phyloP scores from a whole-genome alignment of 35 echinoderm and acorn worm genomes.

The Ophiothrix spiculata region DNA sequence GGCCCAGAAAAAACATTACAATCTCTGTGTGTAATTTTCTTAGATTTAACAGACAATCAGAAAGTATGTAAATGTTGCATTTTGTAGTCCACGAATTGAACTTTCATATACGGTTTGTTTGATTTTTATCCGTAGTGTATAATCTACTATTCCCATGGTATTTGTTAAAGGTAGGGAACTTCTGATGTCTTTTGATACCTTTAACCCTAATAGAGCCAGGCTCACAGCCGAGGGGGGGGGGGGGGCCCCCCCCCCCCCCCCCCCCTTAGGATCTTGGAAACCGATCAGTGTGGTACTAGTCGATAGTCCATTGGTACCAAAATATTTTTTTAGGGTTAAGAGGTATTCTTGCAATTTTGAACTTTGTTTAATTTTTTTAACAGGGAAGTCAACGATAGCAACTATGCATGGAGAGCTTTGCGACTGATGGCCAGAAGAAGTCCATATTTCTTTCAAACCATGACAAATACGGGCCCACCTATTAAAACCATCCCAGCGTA shows the following conservation, averaged over 20 bases:
- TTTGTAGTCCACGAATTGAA: no score
- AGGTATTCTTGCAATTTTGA: neutral
- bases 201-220: neutral
- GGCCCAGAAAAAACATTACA: no score
- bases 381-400: conserved; percentile 94
- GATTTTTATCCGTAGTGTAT: no score
- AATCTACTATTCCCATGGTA: no score
- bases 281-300: no score
- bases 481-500: conserved; percentile 84
- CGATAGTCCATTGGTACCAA: no score
- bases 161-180: neutral
- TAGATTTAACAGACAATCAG: no score
- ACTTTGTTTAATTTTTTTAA: conserved; percentile 27
- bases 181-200: neutral
- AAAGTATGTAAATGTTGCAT: no score
- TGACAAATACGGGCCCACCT: conserved; percentile 57
- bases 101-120: no score
- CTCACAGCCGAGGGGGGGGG: neutral
- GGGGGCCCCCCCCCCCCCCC: no score
- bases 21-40: no score
- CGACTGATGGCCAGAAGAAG: conserved; percentile 79
- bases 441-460: conserved; percentile 96
- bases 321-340: neutral
- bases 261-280: no score
- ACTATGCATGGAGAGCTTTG: conserved; percentile 93